Evolutionary conservation across 2,797 vertebrate genomes (phyloP).

Genomic region (Jordanella pulchra): DNA sequence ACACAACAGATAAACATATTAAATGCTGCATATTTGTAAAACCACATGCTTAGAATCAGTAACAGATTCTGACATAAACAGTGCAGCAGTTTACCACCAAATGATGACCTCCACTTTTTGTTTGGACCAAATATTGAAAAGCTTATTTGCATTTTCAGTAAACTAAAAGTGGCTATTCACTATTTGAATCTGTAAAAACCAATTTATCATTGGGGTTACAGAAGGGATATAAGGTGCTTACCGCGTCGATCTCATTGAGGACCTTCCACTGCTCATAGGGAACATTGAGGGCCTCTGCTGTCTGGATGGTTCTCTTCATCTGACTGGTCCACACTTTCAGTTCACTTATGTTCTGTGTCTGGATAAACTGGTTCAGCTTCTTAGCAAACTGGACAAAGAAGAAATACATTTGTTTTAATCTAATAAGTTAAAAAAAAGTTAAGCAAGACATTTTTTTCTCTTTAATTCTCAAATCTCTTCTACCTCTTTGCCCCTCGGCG

Average conservation of each 20-base stretch:
- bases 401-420: background rate
- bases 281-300: conserved; percentile 88
- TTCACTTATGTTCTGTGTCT: conserved; percentile 89
- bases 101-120: too few relatives aligned
- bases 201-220: background rate
- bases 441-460: too few relatives aligned
- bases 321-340: conserved; percentile 99
- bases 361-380: conserved; percentile 88
- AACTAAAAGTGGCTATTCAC: background rate
- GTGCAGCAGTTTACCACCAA: too few relatives aligned
- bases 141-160: background rate
- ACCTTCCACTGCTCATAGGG: conserved; percentile 99
- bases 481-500: conserved; percentile 88
- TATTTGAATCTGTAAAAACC: background rate
- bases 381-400: conserved; percentile 86
- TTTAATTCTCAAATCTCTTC: rapidly evolving
- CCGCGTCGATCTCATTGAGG: conserved; percentile 97
- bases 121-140: background rate
- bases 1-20: background rate
- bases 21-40: background rate
- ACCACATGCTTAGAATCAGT: too few relatives aligned
- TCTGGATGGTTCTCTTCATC: conserved; percentile 99
- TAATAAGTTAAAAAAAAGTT: background rate
- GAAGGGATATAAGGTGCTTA: conserved; percentile 67
- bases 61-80: too few relatives aligned